phyloP scores from a whole-genome alignment of 2,888 invertebrate genomes.

The Cotesia congregata region DNA sequence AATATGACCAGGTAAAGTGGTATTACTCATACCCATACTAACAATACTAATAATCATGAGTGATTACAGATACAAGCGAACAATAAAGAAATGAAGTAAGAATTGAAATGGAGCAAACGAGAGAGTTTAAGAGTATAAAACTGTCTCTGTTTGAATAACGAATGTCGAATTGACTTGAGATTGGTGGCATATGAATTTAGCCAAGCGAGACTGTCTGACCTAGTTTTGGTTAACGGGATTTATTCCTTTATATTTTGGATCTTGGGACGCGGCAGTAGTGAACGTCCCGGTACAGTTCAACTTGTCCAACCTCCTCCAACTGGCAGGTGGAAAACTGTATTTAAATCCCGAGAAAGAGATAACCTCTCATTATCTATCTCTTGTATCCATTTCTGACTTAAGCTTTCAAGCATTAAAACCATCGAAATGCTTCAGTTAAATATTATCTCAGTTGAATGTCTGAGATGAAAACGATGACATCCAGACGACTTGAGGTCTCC shows the following conservation, averaged over 20 bases:
- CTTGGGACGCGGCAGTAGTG: not conserved
- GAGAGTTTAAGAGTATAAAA: conserved; percentile 1
- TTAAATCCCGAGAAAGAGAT: conserved; percentile 11
- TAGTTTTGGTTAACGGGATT: conserved; percentile 36
- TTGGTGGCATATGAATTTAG: conserved; percentile 40
- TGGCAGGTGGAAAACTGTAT: not conserved
- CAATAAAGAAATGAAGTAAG: not conserved
- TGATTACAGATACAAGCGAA: not conserved
- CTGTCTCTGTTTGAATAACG: conserved; percentile 35
- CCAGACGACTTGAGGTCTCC: conserved; percentile 12
- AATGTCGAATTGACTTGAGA: conserved; percentile 14
- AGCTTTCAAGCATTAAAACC: conserved; percentile 36
- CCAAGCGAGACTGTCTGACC: conserved; percentile 43
- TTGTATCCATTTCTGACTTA: conserved; percentile 21
- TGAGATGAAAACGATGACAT: conserved; percentile 29
- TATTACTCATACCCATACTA: not conserved
- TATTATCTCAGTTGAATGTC: conserved; percentile 30
- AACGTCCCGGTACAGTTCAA: not conserved
- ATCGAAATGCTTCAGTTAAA: conserved; percentile 30
- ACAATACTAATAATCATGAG: not conserved
- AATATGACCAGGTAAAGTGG: not conserved
- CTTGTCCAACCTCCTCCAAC: conserved; percentile 9
- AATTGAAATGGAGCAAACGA: not conserved
- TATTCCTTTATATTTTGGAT: conserved; percentile 27
- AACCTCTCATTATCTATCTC: conserved; percentile 11